Percentiles rank a stretch among this genome's conserved stretches.
These are phyloP conservation scores for Craniophora ligustri DNA, from an alignment of 2,888 invertebrate genomes.

Conservation along the genomic window DNA sequence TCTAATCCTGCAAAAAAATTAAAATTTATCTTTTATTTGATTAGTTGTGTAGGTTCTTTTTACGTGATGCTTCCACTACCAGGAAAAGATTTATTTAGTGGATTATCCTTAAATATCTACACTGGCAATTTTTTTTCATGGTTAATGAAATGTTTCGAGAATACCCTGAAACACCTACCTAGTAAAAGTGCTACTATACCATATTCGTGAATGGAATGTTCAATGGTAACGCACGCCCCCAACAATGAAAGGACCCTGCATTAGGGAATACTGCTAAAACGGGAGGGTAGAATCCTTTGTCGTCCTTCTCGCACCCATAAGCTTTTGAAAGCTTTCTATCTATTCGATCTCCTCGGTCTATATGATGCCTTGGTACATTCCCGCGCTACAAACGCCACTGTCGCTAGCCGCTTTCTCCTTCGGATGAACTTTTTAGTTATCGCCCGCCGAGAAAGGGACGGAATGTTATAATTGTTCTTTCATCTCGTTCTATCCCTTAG, in stretches of 20 bases:
- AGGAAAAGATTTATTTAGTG: too few relatives aligned
- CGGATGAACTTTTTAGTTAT: slow-evolving; percentile 71
- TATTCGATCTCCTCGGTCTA: slow-evolving; percentile 54
- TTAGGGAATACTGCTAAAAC: slow-evolving; percentile 60
- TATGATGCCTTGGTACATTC: slow-evolving; percentile 82
- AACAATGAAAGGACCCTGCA: slow-evolving; percentile 58
- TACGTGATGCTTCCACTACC: too few relatives aligned
- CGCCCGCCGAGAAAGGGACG: slow-evolving; percentile 58
- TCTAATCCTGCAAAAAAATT: too few relatives aligned
- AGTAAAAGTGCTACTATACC: too few relatives aligned
- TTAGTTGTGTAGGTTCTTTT: too few relatives aligned
- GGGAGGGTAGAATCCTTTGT: slow-evolving; percentile 63
- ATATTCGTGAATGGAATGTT: slow-evolving; percentile 19
- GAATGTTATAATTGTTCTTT: slow-evolving; percentile 27
- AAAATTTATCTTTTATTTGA: too few relatives aligned
- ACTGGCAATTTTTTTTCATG: too few relatives aligned
- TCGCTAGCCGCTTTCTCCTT: slow-evolving; percentile 88
- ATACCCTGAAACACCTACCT: too few relatives aligned
- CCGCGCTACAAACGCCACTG: slow-evolving; percentile 83
- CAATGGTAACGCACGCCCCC: slow-evolving; percentile 56
- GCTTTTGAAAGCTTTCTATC: slow-evolving; percentile 78
- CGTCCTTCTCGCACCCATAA: slow-evolving; percentile 72
- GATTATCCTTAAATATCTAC: too few relatives aligned
- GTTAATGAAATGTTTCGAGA: too few relatives aligned
- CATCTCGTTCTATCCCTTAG: slow-evolving; percentile 49